Evolutionary conservation across 2,113 vertebrate species (phyloP).

Genomic region (Xenopus borealis): DNA sequence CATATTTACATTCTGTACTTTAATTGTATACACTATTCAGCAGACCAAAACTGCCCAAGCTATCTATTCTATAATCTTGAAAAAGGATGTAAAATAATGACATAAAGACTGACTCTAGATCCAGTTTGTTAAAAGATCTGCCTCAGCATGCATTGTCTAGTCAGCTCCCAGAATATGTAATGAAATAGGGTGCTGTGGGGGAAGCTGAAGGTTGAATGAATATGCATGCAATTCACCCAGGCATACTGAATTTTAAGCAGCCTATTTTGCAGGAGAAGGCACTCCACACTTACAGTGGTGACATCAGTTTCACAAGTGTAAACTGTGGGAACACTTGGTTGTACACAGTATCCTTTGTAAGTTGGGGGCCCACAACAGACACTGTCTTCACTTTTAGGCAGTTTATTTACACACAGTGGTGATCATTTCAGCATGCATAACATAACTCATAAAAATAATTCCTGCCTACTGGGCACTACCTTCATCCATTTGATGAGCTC

Average conservation of each 20-base stretch:
- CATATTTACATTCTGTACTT: not conserved
- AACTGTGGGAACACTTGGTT: conserved; percentile 15
- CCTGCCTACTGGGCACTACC: too few relatives aligned
- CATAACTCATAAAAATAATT: too few relatives aligned
- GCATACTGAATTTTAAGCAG: conserved; percentile 42
- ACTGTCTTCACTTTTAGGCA: too few relatives aligned
- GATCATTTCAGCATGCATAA: too few relatives aligned
- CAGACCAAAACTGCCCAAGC: too few relatives aligned
- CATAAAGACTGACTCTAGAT: conserved; percentile 1
- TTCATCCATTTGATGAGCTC: too few relatives aligned
- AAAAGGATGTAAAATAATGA: conserved; percentile 9
- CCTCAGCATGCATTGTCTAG: conserved; percentile 25
- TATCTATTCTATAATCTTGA: too few relatives aligned
- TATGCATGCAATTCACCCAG: conserved; percentile 34
- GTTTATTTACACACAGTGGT: too few relatives aligned
- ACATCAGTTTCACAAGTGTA: not conserved
- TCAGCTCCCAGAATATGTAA: conserved; percentile 24
- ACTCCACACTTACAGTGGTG: conserved; percentile 9
- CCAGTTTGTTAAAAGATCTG: conserved; percentile 9
- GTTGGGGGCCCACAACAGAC: too few relatives aligned
- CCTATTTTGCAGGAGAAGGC: conserved; percentile 14
- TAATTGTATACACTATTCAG: not conserved
- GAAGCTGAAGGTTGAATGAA: conserved; percentile 43
- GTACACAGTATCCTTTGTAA: not conserved
- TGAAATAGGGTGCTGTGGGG: conserved; percentile 33